A percentile compares a stretch with the other conserved stretches of the same genome.
Evolutionary conservation across 2,797 vertebrate species (phyloP).

Genomic region (Characodon lateralis): DNA sequence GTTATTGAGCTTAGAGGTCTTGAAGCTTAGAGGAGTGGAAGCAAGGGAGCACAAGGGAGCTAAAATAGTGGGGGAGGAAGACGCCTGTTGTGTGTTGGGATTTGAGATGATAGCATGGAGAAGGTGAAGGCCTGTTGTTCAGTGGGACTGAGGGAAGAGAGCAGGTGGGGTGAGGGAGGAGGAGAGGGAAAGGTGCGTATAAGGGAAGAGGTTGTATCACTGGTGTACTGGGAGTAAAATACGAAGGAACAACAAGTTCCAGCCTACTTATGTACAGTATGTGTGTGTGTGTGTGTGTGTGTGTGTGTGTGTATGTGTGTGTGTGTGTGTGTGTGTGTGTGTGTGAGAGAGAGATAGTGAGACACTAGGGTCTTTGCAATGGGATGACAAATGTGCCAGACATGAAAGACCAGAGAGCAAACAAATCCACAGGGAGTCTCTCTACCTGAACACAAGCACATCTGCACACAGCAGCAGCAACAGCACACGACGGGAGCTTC

Average conservation of each 20-base stretch:
- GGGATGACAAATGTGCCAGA: conserved; percentile 74
- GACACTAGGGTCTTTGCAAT: conserved; percentile 52
- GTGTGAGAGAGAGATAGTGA: neutral
- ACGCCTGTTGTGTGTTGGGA: conserved; percentile 56
- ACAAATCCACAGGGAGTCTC: conserved; percentile 57
- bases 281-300: neutral
- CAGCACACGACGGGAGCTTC: conserved; percentile 10
- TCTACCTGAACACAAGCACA: conserved; percentile 44
- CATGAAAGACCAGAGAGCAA: conserved; percentile 70
- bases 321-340: neutral
- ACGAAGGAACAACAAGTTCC: conserved; percentile 69
- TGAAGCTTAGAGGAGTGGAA: conserved; percentile 48
- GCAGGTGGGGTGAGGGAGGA: conserved; percentile 19
- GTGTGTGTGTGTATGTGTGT: neutral
- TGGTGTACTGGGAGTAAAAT: conserved; percentile 61
- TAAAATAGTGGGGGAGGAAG: conserved; percentile 43
- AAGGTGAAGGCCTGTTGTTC: conserved; percentile 74
- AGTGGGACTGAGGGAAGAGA: conserved; percentile 61
- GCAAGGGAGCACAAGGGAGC: conserved; percentile 37
- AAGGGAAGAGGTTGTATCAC: conserved; percentile 63
- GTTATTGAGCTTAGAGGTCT: conserved; percentile 55
- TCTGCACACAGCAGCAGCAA: conserved; percentile 5
- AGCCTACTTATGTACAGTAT: conserved; percentile 62
- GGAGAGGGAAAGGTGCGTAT: conserved; percentile 29
- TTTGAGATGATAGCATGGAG: conserved; percentile 63